Conservation (phyloP, 2,888 invertebrate genomes). For the Cryptocheilus praepositus region DNA sequence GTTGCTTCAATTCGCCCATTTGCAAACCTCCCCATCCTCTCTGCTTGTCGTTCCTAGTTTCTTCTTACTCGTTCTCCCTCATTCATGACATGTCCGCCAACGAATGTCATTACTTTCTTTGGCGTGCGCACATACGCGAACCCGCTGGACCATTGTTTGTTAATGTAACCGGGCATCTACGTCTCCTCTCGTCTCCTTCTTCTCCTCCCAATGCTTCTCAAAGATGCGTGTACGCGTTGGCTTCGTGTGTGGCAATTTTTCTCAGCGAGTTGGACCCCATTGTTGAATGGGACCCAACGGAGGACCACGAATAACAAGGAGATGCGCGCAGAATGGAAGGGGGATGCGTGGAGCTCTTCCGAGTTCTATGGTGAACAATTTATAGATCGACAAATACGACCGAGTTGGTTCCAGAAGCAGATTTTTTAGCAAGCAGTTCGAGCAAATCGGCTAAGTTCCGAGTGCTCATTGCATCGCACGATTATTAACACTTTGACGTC, state of each 20-base stretch:
- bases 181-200: slow-evolving; percentile 40
- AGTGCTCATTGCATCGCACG: no score
- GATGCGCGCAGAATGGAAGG: slow-evolving; percentile 5
- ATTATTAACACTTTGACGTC: no score
- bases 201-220: slow-evolving; percentile 14
- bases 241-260: slow-evolving; percentile 55
- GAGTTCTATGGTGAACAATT: neutral
- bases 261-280: slow-evolving; percentile 34
- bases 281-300: slow-evolving; percentile 32
- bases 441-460: no score
- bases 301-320: slow-evolving; percentile 12
- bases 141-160: slow-evolving; percentile 65
- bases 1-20: neutral
- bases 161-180: slow-evolving; percentile 60
- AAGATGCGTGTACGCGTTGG: slow-evolving; percentile 25
- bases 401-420: neutral
- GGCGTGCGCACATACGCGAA: slow-evolving; percentile 38
- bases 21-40: neutral
- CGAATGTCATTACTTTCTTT: slow-evolving; percentile 48
- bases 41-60: neutral
- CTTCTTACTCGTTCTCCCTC: slow-evolving; percentile 10
- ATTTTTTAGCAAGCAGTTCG: no score
- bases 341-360: slow-evolving; percentile 6
- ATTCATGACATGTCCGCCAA: slow-evolving; percentile 40
- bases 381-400: neutral